phyloP scores from a whole-genome alignment of 2,113 vertebrate genomes.

The Apeltes quadracus region DNA sequence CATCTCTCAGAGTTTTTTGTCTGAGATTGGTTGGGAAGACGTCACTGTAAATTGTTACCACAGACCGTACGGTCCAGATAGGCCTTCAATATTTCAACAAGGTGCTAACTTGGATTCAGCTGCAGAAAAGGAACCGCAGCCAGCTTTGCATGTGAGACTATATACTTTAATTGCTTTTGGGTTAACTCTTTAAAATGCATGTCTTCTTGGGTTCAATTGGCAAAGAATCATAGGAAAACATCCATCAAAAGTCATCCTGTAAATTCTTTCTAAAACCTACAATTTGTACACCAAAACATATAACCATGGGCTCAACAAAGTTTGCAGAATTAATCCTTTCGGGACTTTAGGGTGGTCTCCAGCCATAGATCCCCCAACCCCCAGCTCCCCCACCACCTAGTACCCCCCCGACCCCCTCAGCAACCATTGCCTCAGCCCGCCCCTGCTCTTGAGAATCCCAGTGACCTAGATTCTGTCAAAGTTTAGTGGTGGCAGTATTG shows the following conservation, averaged over 20 bases:
- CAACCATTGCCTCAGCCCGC: constrained; percentile 69
- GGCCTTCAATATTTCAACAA: not conserved
- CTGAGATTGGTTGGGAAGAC: not conserved
- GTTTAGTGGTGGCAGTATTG: constrained; percentile 79
- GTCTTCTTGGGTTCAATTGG: not conserved
- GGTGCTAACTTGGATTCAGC: not conserved
- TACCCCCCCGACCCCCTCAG: not conserved
- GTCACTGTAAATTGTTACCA: not conserved
- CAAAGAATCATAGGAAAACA: not conserved
- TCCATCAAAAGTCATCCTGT: not conserved
- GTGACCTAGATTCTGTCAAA: constrained; percentile 88
- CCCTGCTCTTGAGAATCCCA: constrained; percentile 82
- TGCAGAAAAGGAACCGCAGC: not conserved
- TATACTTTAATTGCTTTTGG: not conserved
- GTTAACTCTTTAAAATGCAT: not conserved
- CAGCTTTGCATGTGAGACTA: not conserved
- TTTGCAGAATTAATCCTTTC: not conserved
- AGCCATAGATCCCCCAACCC: not conserved
- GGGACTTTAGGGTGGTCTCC: constrained; percentile 2
- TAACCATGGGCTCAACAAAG: not conserved
- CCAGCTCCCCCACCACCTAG: not conserved
- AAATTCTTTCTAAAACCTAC: no score
- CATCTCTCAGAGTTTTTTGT: constrained; percentile 39
- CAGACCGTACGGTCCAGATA: not conserved
- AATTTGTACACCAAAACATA: not conserved